Percentiles rank a stretch among this genome's conserved stretches.
These are phyloP conservation scores for Sebastolobus alascanus DNA, from an alignment of 2,797 vertebrate species.

Conservation along the genomic window DNA sequence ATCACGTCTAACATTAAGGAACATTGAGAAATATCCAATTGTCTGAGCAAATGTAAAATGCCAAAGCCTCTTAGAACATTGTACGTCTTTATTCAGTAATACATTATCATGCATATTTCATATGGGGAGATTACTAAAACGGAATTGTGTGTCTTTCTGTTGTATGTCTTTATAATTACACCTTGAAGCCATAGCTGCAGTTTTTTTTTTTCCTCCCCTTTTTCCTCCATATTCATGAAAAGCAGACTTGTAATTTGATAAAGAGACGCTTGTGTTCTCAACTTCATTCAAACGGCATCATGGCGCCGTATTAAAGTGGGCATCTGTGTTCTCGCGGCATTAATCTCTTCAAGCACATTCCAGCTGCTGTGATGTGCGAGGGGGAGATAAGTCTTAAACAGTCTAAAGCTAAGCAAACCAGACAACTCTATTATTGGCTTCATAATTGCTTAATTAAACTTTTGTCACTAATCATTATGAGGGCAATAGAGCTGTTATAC, in stretches of 20 bases:
- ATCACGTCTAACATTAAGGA: slow-evolving; percentile 92
- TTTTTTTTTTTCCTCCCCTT: slow-evolving; percentile 78
- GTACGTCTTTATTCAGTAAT: slow-evolving; percentile 96
- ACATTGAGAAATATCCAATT: slow-evolving; percentile 94
- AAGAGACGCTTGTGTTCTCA: slow-evolving; percentile 99
- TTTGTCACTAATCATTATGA: slow-evolving; percentile 99
- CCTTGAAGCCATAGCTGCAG: slow-evolving; percentile 98
- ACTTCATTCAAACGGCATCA: slow-evolving; percentile 98
- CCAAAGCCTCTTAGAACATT: slow-evolving; percentile 96
- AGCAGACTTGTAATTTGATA: slow-evolving; percentile 99
- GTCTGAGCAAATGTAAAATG: slow-evolving; percentile 93
- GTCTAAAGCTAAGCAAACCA: slow-evolving; percentile 99
- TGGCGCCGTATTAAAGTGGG: slow-evolving; percentile 98
- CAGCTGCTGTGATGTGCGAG: slow-evolving; percentile 99
- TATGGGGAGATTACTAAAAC: slow-evolving; percentile 95
- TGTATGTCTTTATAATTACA: slow-evolving; percentile 99
- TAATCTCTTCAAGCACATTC: slow-evolving; percentile 99
- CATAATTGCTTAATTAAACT: slow-evolving; percentile 99
- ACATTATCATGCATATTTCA: slow-evolving; percentile 99
- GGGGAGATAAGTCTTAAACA: slow-evolving; percentile 99
- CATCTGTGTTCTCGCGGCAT: slow-evolving; percentile 99
- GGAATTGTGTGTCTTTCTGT: slow-evolving; percentile 97
- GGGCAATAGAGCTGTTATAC: slow-evolving; percentile 99
- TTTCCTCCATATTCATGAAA: slow-evolving; percentile 99
- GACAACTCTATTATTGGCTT: slow-evolving; percentile 99